phyloP scores from a whole-genome alignment of 1,140 invertebrate genomes.

The Zaprionus taronus region DNA sequence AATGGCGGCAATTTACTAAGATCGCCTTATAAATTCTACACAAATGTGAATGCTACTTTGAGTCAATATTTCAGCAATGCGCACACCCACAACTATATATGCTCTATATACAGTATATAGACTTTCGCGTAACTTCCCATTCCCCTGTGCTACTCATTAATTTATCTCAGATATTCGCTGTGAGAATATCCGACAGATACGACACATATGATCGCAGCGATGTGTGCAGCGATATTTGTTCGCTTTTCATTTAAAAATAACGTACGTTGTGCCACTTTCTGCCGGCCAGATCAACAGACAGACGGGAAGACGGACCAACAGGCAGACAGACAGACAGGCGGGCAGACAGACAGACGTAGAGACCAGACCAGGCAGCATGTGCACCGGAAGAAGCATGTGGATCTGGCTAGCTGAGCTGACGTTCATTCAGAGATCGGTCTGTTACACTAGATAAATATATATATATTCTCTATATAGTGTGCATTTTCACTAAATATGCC shows the following conservation, averaged over 20 bases:
- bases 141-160: not conserved
- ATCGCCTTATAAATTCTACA: not conserved
- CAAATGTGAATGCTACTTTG: not conserved
- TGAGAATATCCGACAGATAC: conserved; percentile 41
- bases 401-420: conserved; percentile 33
- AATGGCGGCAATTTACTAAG: not conserved
- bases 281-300: conserved; percentile 43
- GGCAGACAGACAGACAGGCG: not conserved
- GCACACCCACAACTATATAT: not conserved
- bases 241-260: conserved; percentile 73
- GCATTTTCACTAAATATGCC: conserved; percentile 73
- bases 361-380: not conserved
- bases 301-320: not conserved
- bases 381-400: conserved; percentile 65
- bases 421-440: not conserved
- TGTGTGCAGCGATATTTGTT: conserved; percentile 45
- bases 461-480: conserved; percentile 42
- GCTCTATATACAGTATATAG: not conserved
- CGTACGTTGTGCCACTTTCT: conserved; percentile 75
- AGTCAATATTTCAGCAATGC: not conserved
- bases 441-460: not conserved
- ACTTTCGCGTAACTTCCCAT: not conserved
- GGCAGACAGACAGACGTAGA: conserved; percentile 2
- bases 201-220: conserved; percentile 42
- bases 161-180: conserved; percentile 5